phyloP scores from a whole-genome alignment of 2,113 vertebrate species.

The Andinoacara biseriatus region DNA sequence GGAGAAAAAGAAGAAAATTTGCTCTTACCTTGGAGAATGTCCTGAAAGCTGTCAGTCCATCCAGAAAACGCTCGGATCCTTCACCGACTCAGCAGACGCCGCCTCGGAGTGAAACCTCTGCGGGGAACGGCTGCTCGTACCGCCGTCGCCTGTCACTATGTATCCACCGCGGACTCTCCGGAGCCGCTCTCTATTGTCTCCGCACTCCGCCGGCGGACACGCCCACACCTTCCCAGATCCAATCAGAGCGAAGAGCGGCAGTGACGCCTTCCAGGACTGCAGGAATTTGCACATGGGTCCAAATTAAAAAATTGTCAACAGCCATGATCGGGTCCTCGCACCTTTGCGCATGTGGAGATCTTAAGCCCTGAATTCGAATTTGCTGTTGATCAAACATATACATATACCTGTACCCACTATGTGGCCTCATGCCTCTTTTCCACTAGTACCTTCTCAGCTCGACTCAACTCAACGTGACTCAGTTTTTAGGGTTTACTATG shows the following conservation, averaged over 20 bases:
- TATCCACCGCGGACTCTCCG: neutral
- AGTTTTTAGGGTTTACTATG: too few relatives aligned
- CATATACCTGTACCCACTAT: too few relatives aligned
- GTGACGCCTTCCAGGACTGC: neutral
- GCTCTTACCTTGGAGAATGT: slow-evolving; percentile 59
- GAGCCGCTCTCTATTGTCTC: slow-evolving; percentile 71
- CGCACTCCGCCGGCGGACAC: slow-evolving; percentile 19
- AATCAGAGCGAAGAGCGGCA: slow-evolving; percentile 57
- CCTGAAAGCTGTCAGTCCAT: slow-evolving; percentile 56
- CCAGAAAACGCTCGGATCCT: neutral
- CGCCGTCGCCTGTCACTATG: slow-evolving; percentile 1
- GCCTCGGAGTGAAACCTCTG: neutral
- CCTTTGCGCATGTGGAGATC: neutral
- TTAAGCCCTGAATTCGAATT: neutral
- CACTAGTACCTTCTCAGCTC: too few relatives aligned
- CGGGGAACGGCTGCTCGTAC: neutral
- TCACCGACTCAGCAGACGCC: neutral
- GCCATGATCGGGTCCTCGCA: neutral
- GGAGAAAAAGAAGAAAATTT: neutral
- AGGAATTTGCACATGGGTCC: neutral
- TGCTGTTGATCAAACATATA: neutral
- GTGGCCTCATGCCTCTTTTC: too few relatives aligned
- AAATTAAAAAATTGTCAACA: neutral
- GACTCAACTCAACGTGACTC: too few relatives aligned
- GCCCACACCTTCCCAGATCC: slow-evolving; percentile 36